phyloP scores from a whole-genome alignment of 2,797 vertebrate genomes.

The Gorsachius magnificus region DNA sequence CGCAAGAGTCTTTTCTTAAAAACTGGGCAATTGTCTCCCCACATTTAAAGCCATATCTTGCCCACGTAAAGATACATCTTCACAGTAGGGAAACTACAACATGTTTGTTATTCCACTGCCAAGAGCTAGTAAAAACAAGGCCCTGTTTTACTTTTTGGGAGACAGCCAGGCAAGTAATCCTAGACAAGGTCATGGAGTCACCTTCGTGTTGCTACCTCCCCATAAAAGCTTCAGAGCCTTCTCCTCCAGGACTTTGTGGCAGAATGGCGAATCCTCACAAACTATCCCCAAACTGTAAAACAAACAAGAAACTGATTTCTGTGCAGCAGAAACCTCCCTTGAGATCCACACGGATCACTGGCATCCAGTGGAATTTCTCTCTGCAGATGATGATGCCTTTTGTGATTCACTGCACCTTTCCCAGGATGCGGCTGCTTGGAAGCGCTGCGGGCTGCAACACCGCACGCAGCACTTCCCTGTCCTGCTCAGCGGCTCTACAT shows the following conservation, averaged over 20 bases:
- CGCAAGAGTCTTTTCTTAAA: neutral
- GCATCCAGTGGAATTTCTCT: neutral
- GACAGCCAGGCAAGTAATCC: neutral
- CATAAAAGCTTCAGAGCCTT: neutral
- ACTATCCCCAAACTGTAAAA: neutral
- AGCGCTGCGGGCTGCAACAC: neutral
- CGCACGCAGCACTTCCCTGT: rapidly evolving
- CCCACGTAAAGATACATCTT: neutral
- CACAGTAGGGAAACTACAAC: neutral
- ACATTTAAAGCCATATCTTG: neutral
- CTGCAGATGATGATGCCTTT: neutral
- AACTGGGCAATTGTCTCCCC: neutral
- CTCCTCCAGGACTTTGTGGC: neutral
- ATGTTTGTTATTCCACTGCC: neutral
- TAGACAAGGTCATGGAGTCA: neutral
- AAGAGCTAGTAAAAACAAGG: neutral
- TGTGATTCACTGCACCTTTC: neutral
- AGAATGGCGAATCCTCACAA: neutral
- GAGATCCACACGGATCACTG: neutral
- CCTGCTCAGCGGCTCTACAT: neutral
- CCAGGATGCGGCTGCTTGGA: neutral
- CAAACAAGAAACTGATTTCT: neutral
- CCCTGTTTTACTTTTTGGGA: neutral
- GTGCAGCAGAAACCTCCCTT: neutral
- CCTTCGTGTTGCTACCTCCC: neutral